Percentiles rank a stretch among this genome's conserved stretches.
These are phyloP conservation scores for Aethes cnicana DNA, from an alignment of 2,888 invertebrate genomes.

Conservation along the genomic window DNA sequence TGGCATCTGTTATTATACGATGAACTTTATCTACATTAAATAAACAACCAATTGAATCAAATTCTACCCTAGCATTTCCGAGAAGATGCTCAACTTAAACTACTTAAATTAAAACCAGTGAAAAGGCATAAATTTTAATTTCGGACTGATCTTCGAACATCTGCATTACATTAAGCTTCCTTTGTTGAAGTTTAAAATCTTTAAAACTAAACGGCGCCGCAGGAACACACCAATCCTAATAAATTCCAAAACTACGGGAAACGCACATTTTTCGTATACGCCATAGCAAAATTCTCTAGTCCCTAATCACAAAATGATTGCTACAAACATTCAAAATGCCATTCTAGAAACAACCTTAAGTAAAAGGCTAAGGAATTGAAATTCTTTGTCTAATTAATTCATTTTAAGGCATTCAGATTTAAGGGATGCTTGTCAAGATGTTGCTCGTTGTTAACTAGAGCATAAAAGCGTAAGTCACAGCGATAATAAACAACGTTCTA, in stretches of 20 bases:
- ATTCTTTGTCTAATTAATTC: constrained; percentile 49
- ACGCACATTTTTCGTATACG: constrained; percentile 68
- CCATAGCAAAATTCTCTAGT: constrained; percentile 66
- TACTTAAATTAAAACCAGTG: constrained; percentile 11
- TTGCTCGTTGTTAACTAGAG: constrained; percentile 50
- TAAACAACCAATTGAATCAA: too few species aligned
- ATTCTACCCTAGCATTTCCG: neutral
- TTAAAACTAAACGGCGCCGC: constrained; percentile 50
- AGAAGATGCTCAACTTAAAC: neutral
- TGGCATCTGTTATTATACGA: too few species aligned
- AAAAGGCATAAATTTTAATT: constrained; percentile 37
- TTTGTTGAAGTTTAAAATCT: constrained; percentile 47
- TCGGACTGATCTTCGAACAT: constrained; percentile 40
- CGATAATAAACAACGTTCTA: constrained; percentile 34
- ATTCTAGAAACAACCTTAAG: constrained; percentile 48
- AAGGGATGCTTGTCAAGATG: constrained; percentile 78
- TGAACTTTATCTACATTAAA: too few species aligned
- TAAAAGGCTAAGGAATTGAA: constrained; percentile 41
- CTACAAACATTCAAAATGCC: constrained; percentile 39
- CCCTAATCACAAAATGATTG: constrained; percentile 43
- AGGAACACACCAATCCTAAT: constrained; percentile 58
- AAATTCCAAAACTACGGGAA: constrained; percentile 74
- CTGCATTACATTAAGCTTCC: constrained; percentile 43
- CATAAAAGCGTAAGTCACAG: constrained; percentile 44
- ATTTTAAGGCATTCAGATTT: constrained; percentile 69